These are phyloP conservation scores for Sebastolobus alascanus DNA, from an alignment of 2,797 vertebrate species.

Conservation along the genomic window DNA sequence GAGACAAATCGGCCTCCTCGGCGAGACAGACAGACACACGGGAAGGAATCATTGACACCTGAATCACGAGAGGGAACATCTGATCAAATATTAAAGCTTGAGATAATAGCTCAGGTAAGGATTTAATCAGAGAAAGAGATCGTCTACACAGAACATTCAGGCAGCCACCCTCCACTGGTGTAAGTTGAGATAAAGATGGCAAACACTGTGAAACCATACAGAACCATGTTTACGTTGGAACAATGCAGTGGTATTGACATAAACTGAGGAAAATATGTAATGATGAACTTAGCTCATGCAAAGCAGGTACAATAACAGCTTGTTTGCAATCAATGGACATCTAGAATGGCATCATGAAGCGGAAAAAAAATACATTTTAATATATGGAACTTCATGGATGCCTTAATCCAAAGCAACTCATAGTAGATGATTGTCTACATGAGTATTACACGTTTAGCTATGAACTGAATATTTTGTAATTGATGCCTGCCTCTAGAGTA, in stretches of 20 bases:
- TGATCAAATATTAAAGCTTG: constrained; percentile 33
- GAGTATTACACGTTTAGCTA: neutral
- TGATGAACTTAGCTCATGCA: constrained; percentile 38
- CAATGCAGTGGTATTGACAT: constrained; percentile 19
- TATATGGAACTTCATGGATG: constrained; percentile 8
- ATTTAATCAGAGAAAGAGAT: constrained; percentile 34
- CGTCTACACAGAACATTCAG: neutral
- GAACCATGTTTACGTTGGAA: constrained; percentile 55
- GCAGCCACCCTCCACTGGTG: constrained; percentile 13
- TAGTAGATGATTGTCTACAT: constrained; percentile 1
- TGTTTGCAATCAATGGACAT: constrained; percentile 61
- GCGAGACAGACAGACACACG: constrained; percentile 18
- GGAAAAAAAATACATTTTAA: constrained; percentile 51
- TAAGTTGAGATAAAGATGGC: constrained; percentile 55
- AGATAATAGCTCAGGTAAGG: constrained; percentile 36
- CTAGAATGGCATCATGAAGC: neutral
- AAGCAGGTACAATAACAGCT: constrained; percentile 53
- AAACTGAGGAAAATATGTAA: constrained; percentile 44
- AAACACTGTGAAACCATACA: constrained; percentile 43
- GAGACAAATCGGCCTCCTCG: constrained; percentile 49
- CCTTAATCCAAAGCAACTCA: constrained; percentile 23
- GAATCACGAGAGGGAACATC: constrained; percentile 25
- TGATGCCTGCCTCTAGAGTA: neutral
- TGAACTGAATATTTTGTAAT: constrained; percentile 2
- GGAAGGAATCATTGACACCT: constrained; percentile 38